Evolutionary conservation across 2,113 vertebrate genomes (phyloP).

Genomic region (Leptodactylus fuscus): DNA sequence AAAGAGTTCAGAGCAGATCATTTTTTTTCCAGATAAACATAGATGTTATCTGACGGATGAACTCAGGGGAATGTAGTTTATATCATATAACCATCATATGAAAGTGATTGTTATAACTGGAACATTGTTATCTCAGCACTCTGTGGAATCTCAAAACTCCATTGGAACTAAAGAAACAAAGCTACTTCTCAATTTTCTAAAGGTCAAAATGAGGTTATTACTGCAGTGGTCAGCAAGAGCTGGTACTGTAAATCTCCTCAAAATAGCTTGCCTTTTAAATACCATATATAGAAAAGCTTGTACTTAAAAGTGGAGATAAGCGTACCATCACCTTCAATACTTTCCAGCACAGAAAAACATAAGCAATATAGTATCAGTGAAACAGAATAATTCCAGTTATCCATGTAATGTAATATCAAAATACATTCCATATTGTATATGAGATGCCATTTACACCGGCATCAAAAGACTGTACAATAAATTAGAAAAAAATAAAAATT

Average conservation of each 20-base stretch:
- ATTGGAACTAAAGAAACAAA: constrained; percentile 52
- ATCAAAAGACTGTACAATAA: no score
- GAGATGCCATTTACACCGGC: no score
- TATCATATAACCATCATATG: constrained; percentile 47
- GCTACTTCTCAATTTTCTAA: constrained; percentile 54
- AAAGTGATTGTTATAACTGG: constrained; percentile 44
- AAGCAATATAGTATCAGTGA: background rate
- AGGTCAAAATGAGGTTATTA: constrained; percentile 41
- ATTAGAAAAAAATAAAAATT: background rate
- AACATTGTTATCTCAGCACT: constrained; percentile 51
- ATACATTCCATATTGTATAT: background rate
- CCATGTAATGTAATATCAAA: background rate
- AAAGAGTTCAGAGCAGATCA: background rate
- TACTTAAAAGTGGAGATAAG: background rate
- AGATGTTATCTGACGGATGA: constrained; percentile 34
- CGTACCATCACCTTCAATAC: background rate
- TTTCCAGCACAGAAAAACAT: background rate
- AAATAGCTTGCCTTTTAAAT: constrained; percentile 36
- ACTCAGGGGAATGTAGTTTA: constrained; percentile 43
- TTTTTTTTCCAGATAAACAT: constrained; percentile 34
- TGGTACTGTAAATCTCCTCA: constrained; percentile 37
- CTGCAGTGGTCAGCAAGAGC: constrained; percentile 29
- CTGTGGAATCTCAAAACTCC: constrained; percentile 23
- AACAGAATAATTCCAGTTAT: background rate
- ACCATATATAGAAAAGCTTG: background rate